A percentile compares a stretch with the other conserved stretches of the same genome.
Evolutionary conservation across 2,797 vertebrate genomes (phyloP).

Genomic region (Erithacus rubecula): DNA sequence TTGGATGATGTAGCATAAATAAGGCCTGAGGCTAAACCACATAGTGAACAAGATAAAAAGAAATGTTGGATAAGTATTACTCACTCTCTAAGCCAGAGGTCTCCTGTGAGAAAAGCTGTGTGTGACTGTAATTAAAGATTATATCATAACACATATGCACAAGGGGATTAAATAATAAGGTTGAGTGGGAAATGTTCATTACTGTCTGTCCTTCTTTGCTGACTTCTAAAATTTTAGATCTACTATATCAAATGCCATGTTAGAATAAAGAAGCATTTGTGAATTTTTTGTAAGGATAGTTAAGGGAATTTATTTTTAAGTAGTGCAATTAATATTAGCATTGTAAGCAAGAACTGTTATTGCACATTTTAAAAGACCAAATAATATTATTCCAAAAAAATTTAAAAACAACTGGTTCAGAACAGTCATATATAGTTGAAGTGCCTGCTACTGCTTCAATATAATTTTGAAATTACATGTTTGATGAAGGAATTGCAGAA

Average conservation of each 20-base stretch:
- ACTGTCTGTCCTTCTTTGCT: not conserved
- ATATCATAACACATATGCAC: not conserved
- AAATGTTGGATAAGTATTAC: not conserved
- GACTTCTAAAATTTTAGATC: not conserved
- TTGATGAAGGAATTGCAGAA: not conserved
- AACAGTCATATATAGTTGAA: not conserved
- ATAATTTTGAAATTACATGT: not conserved
- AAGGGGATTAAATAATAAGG: constrained; percentile 6
- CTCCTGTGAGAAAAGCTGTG: not conserved
- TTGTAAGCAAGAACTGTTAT: not conserved
- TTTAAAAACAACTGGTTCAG: accelerated
- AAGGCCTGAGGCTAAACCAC: constrained; percentile 56
- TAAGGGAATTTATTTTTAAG: not conserved
- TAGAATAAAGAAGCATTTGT: not conserved
- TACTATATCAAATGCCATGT: not conserved
- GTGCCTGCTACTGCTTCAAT: not conserved
- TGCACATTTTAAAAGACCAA: not conserved
- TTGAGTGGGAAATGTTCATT: not conserved
- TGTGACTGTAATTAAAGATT: constrained; percentile 26
- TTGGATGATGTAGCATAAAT: constrained; percentile 51
- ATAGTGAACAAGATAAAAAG: constrained; percentile 67
- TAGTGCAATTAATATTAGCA: not conserved
- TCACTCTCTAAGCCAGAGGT: not conserved
- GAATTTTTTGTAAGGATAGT: not conserved
- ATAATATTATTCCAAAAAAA: not conserved